Evolutionary conservation across 2,113 vertebrate genomes (phyloP).

Genomic region (Jacana jacana): DNA sequence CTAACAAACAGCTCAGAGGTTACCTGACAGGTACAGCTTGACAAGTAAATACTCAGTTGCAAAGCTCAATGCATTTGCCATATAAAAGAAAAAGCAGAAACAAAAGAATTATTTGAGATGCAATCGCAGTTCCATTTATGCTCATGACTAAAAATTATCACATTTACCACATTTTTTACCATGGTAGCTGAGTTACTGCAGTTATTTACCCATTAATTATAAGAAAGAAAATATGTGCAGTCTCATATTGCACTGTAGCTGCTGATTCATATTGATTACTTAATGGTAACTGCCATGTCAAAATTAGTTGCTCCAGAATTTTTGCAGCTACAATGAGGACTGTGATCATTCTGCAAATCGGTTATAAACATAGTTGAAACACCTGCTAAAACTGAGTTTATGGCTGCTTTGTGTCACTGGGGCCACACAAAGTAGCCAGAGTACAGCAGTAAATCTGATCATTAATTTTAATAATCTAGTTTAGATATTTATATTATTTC

Average conservation of each 20-base stretch:
- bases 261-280: neutral
- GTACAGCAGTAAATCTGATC: neutral
- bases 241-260: neutral
- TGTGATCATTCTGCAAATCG: neutral
- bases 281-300: neutral
- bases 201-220: neutral
- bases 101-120: neutral
- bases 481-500: neutral
- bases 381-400: neutral
- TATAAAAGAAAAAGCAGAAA: neutral
- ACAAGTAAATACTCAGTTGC: neutral
- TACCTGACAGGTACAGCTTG: neutral
- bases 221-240: neutral
- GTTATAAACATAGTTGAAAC: neutral
- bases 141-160: neutral
- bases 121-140: neutral
- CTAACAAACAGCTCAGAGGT: neutral
- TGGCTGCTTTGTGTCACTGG: neutral
- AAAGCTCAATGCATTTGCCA: neutral
- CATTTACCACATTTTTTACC: neutral
- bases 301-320: neutral
- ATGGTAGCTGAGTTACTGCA: neutral
- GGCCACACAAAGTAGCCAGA: neutral
- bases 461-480: neutral
- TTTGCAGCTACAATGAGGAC: neutral